Evolutionary conservation across 1,140 invertebrate species (phyloP).

Genomic region (Drosophila rhopaloa): DNA sequence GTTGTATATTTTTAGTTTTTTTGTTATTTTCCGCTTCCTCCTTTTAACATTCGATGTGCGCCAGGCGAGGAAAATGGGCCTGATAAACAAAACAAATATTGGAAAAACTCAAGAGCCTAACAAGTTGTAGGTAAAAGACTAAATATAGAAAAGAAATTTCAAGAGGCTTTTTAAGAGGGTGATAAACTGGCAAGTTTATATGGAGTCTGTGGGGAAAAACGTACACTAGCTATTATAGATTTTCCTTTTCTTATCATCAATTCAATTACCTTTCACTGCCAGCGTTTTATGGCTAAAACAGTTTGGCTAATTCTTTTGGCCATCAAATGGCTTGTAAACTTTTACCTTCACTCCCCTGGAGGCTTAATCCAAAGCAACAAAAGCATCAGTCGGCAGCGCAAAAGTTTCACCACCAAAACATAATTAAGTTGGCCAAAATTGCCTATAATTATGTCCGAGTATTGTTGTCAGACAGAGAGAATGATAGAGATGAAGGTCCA

Average conservation of each 20-base stretch:
- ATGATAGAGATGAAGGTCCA: slow-evolving; percentile 21
- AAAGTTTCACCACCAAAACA: slow-evolving; percentile 64
- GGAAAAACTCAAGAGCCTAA: slow-evolving; percentile 35
- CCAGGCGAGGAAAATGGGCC: slow-evolving; percentile 45
- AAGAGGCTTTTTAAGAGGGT: slow-evolving; percentile 15
- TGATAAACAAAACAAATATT: slow-evolving; percentile 54
- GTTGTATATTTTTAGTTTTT: slow-evolving; percentile 66
- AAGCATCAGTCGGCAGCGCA: slow-evolving; percentile 32
- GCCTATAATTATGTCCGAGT: slow-evolving; percentile 60
- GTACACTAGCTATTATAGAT: neutral
- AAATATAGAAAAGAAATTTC: slow-evolving; percentile 11
- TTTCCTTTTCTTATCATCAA: slow-evolving; percentile 9
- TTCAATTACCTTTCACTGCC: slow-evolving; percentile 56
- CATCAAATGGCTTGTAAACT: slow-evolving; percentile 35
- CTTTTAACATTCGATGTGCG: slow-evolving; percentile 33
- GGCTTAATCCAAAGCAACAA: slow-evolving; percentile 24
- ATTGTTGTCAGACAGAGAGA: slow-evolving; percentile 31
- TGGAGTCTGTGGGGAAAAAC: slow-evolving; percentile 7
- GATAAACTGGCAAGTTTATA: slow-evolving; percentile 27
- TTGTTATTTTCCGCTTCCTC: slow-evolving; percentile 33
- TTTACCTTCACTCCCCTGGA: slow-evolving; percentile 50
- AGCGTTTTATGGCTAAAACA: slow-evolving; percentile 17
- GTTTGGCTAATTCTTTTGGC: slow-evolving; percentile 46
- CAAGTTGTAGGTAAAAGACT: slow-evolving; percentile 40
- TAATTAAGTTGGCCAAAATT: slow-evolving; percentile 56